Evolutionary conservation across 2,888 invertebrate species (phyloP).

Genomic region (Himalopsyche tibetana): DNA sequence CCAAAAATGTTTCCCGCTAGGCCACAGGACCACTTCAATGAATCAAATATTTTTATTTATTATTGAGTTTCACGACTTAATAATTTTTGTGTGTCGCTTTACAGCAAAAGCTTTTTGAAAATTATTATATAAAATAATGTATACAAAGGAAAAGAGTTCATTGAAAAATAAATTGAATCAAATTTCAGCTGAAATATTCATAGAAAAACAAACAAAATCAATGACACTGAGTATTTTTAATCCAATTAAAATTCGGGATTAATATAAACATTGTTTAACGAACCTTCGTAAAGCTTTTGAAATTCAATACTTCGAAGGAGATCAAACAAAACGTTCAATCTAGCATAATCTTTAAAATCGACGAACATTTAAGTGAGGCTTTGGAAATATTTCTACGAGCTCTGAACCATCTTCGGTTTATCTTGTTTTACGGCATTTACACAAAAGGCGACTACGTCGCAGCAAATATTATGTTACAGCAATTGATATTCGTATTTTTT

Average conservation of each 20-base stretch:
- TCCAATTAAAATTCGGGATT: conserved; percentile 16
- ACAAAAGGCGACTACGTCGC: not conserved
- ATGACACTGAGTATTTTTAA: conserved; percentile 4
- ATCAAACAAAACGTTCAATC: conserved; percentile 34
- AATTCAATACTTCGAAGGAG: not conserved
- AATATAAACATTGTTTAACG: not conserved
- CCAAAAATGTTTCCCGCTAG: too few relatives aligned
- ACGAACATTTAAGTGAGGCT: conserved; percentile 1
- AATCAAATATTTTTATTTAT: too few relatives aligned
- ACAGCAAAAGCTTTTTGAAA: too few relatives aligned
- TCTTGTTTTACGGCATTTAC: not conserved
- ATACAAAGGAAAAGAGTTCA: too few relatives aligned
- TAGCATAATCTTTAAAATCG: conserved; percentile 6
- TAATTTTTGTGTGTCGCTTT: too few relatives aligned
- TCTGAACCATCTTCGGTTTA: not conserved
- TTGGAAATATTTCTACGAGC: not conserved
- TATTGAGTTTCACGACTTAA: too few relatives aligned
- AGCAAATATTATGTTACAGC: not conserved
- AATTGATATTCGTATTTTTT: not conserved
- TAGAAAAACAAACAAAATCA: not conserved
- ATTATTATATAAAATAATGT: too few relatives aligned
- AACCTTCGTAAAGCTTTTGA: not conserved
- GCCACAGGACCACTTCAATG: too few relatives aligned
- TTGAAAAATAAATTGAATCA: too few relatives aligned
- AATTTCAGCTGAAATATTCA: too few relatives aligned